Conservation (phyloP, 2,888 invertebrate species). For the Ephialtes manifestator region DNA sequence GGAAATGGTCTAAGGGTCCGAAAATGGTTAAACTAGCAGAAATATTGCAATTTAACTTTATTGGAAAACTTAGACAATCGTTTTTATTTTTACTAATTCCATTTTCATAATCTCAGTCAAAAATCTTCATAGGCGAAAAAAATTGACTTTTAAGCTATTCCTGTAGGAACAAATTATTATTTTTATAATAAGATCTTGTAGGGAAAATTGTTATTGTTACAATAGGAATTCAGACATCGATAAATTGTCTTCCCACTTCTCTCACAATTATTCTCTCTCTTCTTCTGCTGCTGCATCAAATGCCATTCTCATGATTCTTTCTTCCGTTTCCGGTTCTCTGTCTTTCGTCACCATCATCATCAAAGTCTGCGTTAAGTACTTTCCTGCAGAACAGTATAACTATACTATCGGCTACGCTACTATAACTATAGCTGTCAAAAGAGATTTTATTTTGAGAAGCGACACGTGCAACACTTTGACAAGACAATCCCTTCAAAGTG, state of each 20-base stretch:
- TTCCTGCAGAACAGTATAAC: neutral
- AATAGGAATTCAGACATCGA: neutral
- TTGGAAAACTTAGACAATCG: neutral
- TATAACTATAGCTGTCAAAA: slow-evolving; percentile 17
- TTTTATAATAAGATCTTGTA: too few species aligned
- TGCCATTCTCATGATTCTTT: slow-evolving; percentile 41
- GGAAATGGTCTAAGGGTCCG: too few species aligned
- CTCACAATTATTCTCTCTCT: neutral
- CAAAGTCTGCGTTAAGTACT: neutral
- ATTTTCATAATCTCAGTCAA: too few species aligned
- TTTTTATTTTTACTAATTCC: too few species aligned
- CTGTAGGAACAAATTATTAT: neutral
- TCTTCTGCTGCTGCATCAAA: slow-evolving; percentile 15
- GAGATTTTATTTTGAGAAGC: slow-evolving; percentile 45
- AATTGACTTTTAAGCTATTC: neutral
- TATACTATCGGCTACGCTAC: too few species aligned
- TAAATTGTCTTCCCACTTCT: neutral
- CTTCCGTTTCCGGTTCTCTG: slow-evolving; percentile 40
- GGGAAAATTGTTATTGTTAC: neutral
- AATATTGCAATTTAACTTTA: too few species aligned
- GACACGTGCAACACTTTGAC: slow-evolving; percentile 28
- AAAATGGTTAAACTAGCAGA: too few species aligned
- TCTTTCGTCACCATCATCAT: slow-evolving; percentile 45
- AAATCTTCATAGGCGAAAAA: neutral
- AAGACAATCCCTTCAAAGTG: slow-evolving; percentile 20